These are phyloP conservation scores for Acronicta psi DNA, from an alignment of 2,888 invertebrate species.

Conservation along the genomic window DNA sequence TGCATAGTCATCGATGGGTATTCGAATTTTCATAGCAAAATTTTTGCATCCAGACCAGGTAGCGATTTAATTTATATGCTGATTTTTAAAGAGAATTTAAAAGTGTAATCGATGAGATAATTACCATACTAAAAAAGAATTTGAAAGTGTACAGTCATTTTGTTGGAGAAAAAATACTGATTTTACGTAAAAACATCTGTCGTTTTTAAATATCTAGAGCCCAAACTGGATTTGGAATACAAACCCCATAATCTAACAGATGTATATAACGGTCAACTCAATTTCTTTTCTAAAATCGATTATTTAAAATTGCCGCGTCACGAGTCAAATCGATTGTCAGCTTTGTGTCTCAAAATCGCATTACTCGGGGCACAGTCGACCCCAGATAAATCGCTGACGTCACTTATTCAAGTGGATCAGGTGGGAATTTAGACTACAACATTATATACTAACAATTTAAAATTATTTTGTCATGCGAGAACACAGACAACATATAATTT, in stretches of 20 bases:
- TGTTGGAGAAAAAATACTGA: no score
- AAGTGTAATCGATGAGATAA: neutral
- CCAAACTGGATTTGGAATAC: no score
- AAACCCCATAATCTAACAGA: neutral
- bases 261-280: neutral
- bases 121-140: neutral
- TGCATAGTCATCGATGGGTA: constrained; percentile 43
- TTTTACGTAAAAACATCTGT: no score
- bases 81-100: constrained; percentile 22
- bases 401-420: constrained; percentile 27
- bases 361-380: constrained; percentile 37
- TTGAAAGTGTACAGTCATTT: no score
- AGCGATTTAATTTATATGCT: constrained; percentile 37
- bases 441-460: constrained; percentile 7
- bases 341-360: constrained; percentile 46
- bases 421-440: constrained; percentile 14
- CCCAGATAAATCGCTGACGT: constrained; percentile 40
- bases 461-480: neutral
- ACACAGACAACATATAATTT: neutral
- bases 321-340: constrained; percentile 50
- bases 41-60: constrained; percentile 18
- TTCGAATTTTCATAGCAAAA: constrained; percentile 15
- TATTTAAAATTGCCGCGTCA: constrained; percentile 47
- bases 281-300: constrained; percentile 32
- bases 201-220: no score